Conservation (phyloP, 2,888 invertebrate genomes). For the Branchellion lobata region DNA sequence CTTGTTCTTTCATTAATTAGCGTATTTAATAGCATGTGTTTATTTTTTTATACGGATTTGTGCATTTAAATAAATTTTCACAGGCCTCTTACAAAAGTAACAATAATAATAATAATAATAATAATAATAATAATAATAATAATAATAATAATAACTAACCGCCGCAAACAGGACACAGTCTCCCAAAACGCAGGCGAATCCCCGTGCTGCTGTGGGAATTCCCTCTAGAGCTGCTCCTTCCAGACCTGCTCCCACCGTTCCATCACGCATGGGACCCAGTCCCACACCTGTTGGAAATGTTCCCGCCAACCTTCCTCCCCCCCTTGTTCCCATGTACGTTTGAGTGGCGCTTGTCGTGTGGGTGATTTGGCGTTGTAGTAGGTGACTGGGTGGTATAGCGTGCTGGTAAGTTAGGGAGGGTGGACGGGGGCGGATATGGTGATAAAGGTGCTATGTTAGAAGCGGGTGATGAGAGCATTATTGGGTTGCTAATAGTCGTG, state of each 20-base stretch:
- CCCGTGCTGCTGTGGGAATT: background rate
- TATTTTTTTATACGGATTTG: no score
- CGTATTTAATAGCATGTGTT: no score
- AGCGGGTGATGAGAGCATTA: background rate
- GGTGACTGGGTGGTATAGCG: background rate
- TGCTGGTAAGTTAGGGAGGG: no score
- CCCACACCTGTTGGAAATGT: constrained; percentile 46
- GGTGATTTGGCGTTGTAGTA: background rate
- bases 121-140: no score
- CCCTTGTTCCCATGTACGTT: constrained; percentile 44
- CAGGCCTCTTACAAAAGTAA: no score
- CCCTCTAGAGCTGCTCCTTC: constrained; percentile 42
- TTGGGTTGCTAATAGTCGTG: no score
- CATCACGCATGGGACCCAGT: constrained; percentile 45
- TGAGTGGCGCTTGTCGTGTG: background rate
- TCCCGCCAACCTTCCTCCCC: constrained; percentile 46
- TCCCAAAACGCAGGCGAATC: constrained; percentile 25
- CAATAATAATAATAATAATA: no score
- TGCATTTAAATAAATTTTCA: no score
- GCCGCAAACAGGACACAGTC: constrained; percentile 37
- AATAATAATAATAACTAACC: no score
- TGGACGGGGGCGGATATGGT: no score
- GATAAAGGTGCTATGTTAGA: background rate
- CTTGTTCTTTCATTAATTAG: no score
- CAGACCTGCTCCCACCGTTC: constrained; percentile 44